Percentiles rank a stretch among this genome's conserved stretches.
Evolutionary conservation across 2,888 invertebrate species (phyloP).

Genomic region (Argyresthia albistria): DNA sequence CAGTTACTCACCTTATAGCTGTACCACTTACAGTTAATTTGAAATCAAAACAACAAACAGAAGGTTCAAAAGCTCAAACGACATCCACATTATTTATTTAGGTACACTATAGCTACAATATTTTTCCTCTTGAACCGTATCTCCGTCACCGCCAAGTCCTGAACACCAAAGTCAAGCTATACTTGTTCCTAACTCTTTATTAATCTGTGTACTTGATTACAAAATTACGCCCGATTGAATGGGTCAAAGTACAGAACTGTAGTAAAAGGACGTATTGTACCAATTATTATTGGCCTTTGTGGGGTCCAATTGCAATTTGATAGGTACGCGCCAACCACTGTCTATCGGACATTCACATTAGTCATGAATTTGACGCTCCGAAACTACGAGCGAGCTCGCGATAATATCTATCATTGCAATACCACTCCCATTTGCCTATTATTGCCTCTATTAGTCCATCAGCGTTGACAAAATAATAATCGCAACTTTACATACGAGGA

Average conservation of each 20-base stretch:
- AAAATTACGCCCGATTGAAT: too few relatives aligned
- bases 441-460: too few relatives aligned
- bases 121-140: background rate
- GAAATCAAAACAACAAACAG: background rate
- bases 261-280: too few relatives aligned
- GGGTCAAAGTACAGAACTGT: too few relatives aligned
- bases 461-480: too few relatives aligned
- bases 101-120: background rate
- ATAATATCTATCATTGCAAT: too few relatives aligned
- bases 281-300: background rate
- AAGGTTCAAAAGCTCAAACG: background rate
- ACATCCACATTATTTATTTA: background rate
- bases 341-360: constrained; percentile 60
- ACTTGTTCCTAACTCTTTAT: too few relatives aligned
- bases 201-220: too few relatives aligned
- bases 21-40: background rate
- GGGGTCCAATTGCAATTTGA: background rate
- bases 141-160: background rate
- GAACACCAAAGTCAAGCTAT: too few relatives aligned
- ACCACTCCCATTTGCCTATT: too few relatives aligned
- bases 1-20: too few relatives aligned
- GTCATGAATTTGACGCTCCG: constrained; percentile 62
- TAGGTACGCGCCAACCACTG: constrained; percentile 15
- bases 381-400: constrained; percentile 27
- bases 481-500: too few relatives aligned